Conservation (phyloP, 2,797 vertebrate genomes). For the Sebastes trivittatus region DNA sequence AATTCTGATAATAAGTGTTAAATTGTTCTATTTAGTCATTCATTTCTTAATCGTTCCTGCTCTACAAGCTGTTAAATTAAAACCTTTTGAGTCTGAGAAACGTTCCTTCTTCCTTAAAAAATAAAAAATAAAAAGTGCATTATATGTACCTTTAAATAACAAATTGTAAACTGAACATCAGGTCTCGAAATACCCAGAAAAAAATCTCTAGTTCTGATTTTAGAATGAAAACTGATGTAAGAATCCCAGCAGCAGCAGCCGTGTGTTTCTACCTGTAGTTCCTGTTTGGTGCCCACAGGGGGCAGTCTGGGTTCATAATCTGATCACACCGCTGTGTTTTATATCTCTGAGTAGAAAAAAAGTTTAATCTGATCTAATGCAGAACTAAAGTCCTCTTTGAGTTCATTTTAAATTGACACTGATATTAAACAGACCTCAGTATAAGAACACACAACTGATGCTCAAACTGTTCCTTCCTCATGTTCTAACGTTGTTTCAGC, state of each 20-base stretch:
- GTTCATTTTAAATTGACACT: not conserved
- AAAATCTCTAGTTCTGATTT: not conserved
- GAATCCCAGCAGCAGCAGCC: not conserved
- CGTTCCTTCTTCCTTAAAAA: no score
- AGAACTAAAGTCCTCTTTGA: not conserved
- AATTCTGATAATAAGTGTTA: not conserved
- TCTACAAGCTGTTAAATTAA: not conserved
- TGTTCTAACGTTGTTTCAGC: no score
- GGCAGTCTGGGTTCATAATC: conserved; percentile 27
- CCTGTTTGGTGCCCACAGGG: conserved; percentile 29
- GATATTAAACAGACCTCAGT: not conserved
- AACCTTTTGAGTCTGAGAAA: not conserved
- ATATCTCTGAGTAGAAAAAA: not conserved
- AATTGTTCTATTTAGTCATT: not conserved
- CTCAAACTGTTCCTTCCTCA: no score
- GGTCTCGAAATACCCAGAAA: not conserved
- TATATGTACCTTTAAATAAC: not conserved
- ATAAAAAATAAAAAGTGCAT: no score
- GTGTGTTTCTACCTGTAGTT: conserved; percentile 9
- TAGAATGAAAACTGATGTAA: not conserved
- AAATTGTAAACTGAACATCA: not conserved
- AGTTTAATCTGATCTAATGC: not conserved
- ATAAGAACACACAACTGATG: no score
- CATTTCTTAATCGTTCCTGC: not conserved
- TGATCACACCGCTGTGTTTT: not conserved